Evolutionary conservation across 2,113 vertebrate genomes (phyloP).

Genomic region (Rhynchomys soricoides): DNA sequence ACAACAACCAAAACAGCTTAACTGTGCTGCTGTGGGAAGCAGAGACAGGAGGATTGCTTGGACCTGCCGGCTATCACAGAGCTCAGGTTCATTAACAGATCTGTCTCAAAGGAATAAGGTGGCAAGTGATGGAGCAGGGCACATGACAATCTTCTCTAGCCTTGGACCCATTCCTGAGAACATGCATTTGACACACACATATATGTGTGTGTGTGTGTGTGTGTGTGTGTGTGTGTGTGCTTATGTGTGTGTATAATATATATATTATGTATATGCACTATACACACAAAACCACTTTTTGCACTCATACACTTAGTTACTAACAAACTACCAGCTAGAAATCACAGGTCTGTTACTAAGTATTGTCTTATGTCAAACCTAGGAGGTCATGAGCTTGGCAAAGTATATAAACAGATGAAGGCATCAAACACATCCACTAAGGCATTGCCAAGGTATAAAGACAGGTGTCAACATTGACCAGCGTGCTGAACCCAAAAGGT

Average conservation of each 20-base stretch:
- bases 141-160: not conserved
- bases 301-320: not conserved
- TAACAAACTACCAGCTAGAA: not conserved
- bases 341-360: not conserved
- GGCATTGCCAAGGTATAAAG: accelerated
- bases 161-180: not conserved
- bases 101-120: too few relatives aligned
- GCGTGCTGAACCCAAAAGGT: not conserved
- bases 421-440: accelerated
- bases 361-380: not conserved
- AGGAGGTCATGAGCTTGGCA: not conserved
- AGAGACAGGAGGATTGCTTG: not conserved
- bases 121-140: not conserved
- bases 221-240: too few relatives aligned
- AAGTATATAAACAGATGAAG: not conserved
- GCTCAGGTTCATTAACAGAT: not conserved
- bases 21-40: not conserved
- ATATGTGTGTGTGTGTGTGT: too few relatives aligned
- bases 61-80: not conserved
- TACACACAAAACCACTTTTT: not conserved
- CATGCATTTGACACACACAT: not conserved
- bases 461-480: too few relatives aligned
- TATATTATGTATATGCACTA: too few relatives aligned
- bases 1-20: not conserved
- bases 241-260: too few relatives aligned